Conservation (phyloP, 2,113 vertebrate genomes). For the Planiliza haematocheilus region DNA sequence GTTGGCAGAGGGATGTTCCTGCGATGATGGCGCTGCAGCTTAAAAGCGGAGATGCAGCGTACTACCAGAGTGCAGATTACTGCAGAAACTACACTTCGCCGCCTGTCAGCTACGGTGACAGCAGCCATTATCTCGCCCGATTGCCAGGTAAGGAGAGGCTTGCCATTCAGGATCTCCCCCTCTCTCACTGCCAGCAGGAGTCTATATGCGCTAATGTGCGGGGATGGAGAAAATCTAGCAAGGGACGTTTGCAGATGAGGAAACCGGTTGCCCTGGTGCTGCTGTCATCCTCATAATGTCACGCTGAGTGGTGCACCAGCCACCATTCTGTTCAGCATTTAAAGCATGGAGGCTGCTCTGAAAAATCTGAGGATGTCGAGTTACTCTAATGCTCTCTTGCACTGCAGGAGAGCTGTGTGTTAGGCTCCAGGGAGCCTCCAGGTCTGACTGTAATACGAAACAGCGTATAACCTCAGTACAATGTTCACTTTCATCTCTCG, state of each 20-base stretch:
- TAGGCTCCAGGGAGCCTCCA: neutral
- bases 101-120: slow-evolving; percentile 75
- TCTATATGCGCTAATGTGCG: slow-evolving; percentile 40
- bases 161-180: slow-evolving; percentile 21
- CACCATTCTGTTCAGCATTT: slow-evolving; percentile 18
- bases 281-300: slow-evolving; percentile 55
- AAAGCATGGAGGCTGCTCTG: slow-evolving; percentile 52
- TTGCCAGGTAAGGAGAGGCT: slow-evolving; percentile 80
- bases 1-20: slow-evolving; percentile 78
- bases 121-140: slow-evolving; percentile 80
- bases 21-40: slow-evolving; percentile 86
- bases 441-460: slow-evolving; percentile 33
- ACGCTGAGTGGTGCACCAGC: slow-evolving; percentile 33
- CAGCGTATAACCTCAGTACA: slow-evolving; percentile 24
- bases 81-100: slow-evolving; percentile 79
- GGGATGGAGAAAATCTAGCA: slow-evolving; percentile 45
- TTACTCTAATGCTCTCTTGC: slow-evolving; percentile 10
- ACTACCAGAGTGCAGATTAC: slow-evolving; percentile 78
- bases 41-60: slow-evolving; percentile 80
- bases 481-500: slow-evolving; percentile 34
- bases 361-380: slow-evolving; percentile 50
- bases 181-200: slow-evolving; percentile 37
- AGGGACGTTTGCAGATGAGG: slow-evolving; percentile 35
- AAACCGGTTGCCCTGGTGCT: slow-evolving; percentile 32
- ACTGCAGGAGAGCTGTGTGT: neutral